These are phyloP conservation scores for Aricia artaxerxes DNA, from an alignment of 2,888 invertebrate species.

Conservation along the genomic window DNA sequence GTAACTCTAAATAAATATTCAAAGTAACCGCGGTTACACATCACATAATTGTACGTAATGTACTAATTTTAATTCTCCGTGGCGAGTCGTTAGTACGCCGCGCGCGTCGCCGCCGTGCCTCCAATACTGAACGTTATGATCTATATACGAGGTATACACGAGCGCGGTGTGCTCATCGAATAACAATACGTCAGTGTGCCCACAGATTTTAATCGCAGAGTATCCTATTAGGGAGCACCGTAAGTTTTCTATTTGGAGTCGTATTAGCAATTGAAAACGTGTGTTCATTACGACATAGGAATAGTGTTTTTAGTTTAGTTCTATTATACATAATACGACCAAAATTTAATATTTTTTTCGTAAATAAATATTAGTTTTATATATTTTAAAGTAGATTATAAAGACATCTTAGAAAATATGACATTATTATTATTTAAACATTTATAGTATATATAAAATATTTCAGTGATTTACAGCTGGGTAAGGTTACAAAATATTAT, in stretches of 20 bases:
- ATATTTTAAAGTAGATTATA: too few relatives aligned
- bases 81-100: constrained; percentile 52
- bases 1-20: constrained; percentile 9
- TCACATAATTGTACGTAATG: constrained; percentile 29
- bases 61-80: constrained; percentile 60
- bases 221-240: not conserved
- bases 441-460: not conserved
- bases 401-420: too few relatives aligned
- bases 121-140: constrained; percentile 76
- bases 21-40: constrained; percentile 20
- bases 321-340: too few relatives aligned
- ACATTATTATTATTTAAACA: too few relatives aligned
- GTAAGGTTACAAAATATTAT: not conserved
- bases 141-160: constrained; percentile 79
- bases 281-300: not conserved
- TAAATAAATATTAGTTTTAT: too few relatives aligned
- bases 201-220: constrained; percentile 52
- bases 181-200: constrained; percentile 49
- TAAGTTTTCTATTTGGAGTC: constrained; percentile 8
- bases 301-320: too few relatives aligned
- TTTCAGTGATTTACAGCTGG: not conserved
- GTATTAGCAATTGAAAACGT: not conserved
- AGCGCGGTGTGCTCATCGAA: constrained; percentile 64
- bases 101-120: constrained; percentile 59
- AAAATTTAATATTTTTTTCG: too few relatives aligned